Percentiles rank a stretch among this genome's conserved stretches.
Evolutionary conservation across 2,888 invertebrate genomes (phyloP).

Genomic region (Bombylius discolor): DNA sequence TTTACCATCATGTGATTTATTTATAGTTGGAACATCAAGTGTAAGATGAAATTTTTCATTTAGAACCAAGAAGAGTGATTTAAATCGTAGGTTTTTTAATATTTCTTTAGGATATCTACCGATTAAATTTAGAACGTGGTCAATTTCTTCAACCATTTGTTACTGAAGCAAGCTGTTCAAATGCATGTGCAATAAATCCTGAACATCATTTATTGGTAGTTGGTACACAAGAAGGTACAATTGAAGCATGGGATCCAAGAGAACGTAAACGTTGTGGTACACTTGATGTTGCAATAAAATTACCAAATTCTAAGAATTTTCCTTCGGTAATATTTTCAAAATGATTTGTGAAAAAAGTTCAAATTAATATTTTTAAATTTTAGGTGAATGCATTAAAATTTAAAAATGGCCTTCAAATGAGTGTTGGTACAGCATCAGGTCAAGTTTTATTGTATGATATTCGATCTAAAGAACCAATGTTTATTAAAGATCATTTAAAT

Average conservation of each 20-base stretch:
- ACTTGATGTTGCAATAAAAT: conserved; percentile 68
- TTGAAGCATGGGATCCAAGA: conserved; percentile 96
- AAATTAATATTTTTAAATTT: background rate
- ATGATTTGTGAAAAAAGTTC: too few species aligned
- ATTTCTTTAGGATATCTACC: conserved; percentile 67
- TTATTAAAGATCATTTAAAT: conserved; percentile 91
- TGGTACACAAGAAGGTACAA: conserved; percentile 79
- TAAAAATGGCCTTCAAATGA: conserved; percentile 62
- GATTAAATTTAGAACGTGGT: conserved; percentile 90
- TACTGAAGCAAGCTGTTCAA: conserved; percentile 61
- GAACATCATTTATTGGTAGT: conserved; percentile 75
- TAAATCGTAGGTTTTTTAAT: background rate
- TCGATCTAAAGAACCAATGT: conserved; percentile 73
- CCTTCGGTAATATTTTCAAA: conserved; percentile 23
- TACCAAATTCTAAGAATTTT: conserved; percentile 40
- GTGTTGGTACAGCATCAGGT: conserved; percentile 87
- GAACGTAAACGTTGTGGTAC: conserved; percentile 59
- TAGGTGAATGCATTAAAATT: conserved; percentile 65
- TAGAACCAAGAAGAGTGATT: too few species aligned
- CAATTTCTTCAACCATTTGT: conserved; percentile 78
- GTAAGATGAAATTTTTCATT: conserved; percentile 37
- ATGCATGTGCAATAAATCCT: conserved; percentile 75
- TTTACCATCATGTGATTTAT: conserved; percentile 78
- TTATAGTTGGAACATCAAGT: conserved; percentile 74
- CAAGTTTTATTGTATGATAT: conserved; percentile 92